A percentile compares a stretch with the other conserved stretches of the same genome.
These are phyloP conservation scores for Vollenhovia emeryi DNA, from an alignment of 1,140 invertebrate genomes.

Conservation along the genomic window DNA sequence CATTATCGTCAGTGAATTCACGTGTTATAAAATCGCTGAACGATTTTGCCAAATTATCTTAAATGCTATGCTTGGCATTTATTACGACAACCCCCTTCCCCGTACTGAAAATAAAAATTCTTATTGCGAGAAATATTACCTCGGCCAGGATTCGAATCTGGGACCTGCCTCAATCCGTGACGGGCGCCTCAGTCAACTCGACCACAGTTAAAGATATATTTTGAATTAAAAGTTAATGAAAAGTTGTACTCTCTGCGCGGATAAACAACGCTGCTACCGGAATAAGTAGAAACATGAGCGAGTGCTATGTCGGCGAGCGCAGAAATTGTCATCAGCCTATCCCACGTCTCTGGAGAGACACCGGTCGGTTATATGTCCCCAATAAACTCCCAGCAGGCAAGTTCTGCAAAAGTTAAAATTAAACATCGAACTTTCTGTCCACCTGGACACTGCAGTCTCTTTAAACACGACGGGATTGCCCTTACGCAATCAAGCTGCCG, in stretches of 20 bases:
- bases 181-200: too few species aligned
- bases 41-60: too few species aligned
- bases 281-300: slow-evolving; percentile 22
- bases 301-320: neutral
- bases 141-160: too few species aligned
- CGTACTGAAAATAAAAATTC: too few species aligned
- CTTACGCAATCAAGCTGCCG: slow-evolving; percentile 11
- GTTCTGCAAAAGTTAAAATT: slow-evolving; percentile 50
- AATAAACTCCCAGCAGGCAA: slow-evolving; percentile 21
- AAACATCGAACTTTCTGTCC: slow-evolving; percentile 27
- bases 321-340: slow-evolving; percentile 41
- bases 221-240: neutral
- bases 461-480: slow-evolving; percentile 32
- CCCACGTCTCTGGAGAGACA: neutral
- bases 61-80: too few species aligned
- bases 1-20: too few species aligned
- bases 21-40: too few species aligned
- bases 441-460: slow-evolving; percentile 3
- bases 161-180: too few species aligned
- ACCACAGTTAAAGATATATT: neutral
- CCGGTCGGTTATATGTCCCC: neutral
- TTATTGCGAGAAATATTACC: too few species aligned
- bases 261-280: neutral
- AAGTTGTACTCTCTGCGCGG: too few species aligned
- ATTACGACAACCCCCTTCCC: too few species aligned